Conservation (phyloP, 2,797 vertebrate genomes). For the Coluber constrictor region DNA sequence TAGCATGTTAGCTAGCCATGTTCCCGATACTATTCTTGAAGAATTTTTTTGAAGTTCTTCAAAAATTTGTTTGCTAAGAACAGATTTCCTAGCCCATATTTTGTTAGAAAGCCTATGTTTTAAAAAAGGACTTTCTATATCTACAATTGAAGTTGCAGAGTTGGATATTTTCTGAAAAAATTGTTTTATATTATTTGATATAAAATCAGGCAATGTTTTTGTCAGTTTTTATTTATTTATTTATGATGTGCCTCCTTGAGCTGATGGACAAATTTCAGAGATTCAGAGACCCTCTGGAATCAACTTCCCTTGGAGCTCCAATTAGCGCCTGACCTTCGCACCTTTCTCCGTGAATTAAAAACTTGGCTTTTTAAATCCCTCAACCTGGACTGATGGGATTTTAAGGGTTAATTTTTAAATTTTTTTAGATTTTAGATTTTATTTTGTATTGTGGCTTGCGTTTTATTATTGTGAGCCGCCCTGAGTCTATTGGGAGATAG, state of each 20-base stretch:
- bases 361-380: too few species aligned
- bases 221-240: slow-evolving; percentile 21
- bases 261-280: not conserved
- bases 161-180: slow-evolving; percentile 7
- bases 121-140: slow-evolving; percentile 2
- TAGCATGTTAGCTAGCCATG: not conserved
- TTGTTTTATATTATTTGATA: slow-evolving; percentile 21
- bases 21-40: not conserved
- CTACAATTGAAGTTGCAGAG: slow-evolving; percentile 3
- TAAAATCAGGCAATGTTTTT: slow-evolving; percentile 22
- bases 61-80: not conserved
- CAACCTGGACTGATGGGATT: too few species aligned
- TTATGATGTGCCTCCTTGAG: not conserved
- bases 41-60: not conserved
- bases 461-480: too few species aligned
- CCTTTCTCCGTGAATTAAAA: too few species aligned
- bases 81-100: not conserved
- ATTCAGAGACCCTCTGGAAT: too few species aligned
- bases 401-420: too few species aligned
- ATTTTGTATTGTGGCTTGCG: too few species aligned
- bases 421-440: too few species aligned
- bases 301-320: too few species aligned
- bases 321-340: too few species aligned
- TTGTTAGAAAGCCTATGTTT: not conserved
- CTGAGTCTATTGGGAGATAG: too few species aligned